A percentile compares a stretch with the other conserved stretches of the same genome.
Evolutionary conservation across 1,140 invertebrate genomes (phyloP).

Genomic region (Akabosia matsudoensis): DNA sequence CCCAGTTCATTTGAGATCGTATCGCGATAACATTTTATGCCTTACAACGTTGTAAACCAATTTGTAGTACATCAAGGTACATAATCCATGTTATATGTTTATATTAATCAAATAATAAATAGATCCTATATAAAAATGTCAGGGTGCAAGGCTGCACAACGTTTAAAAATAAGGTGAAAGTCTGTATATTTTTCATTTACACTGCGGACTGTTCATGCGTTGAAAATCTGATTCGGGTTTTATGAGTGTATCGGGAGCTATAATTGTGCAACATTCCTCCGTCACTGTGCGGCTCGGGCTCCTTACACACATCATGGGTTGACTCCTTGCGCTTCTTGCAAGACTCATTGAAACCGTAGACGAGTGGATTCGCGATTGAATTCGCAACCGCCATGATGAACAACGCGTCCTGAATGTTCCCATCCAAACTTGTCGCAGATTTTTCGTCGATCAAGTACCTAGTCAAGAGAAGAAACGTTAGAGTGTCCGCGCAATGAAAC

Average conservation of each 20-base stretch:
- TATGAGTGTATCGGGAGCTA: neutral
- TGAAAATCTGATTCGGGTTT: neutral
- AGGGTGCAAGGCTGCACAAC: too few relatives aligned
- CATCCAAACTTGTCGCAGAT: neutral
- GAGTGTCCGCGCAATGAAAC: too few relatives aligned
- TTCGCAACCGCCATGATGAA: constrained; percentile 67
- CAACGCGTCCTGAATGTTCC: constrained; percentile 58
- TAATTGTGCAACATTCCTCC: neutral
- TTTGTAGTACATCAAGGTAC: too few relatives aligned
- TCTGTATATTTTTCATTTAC: neutral
- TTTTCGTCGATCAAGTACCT: constrained; percentile 10
- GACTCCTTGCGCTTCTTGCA: neutral
- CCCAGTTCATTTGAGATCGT: too few relatives aligned
- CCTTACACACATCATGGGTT: neutral
- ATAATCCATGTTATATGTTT: too few relatives aligned
- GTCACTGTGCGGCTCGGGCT: neutral
- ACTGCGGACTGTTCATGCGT: neutral
- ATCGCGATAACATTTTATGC: too few relatives aligned
- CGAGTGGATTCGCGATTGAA: constrained; percentile 73
- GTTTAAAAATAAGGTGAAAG: neutral
- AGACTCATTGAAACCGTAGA: constrained; percentile 61
- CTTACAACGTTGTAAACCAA: too few relatives aligned
- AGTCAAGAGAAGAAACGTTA: neutral
- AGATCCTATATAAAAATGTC: too few relatives aligned
- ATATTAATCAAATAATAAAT: too few relatives aligned